Conservation (phyloP, 2,797 vertebrate species). For the Pipistrellus pipistrellus region DNA sequence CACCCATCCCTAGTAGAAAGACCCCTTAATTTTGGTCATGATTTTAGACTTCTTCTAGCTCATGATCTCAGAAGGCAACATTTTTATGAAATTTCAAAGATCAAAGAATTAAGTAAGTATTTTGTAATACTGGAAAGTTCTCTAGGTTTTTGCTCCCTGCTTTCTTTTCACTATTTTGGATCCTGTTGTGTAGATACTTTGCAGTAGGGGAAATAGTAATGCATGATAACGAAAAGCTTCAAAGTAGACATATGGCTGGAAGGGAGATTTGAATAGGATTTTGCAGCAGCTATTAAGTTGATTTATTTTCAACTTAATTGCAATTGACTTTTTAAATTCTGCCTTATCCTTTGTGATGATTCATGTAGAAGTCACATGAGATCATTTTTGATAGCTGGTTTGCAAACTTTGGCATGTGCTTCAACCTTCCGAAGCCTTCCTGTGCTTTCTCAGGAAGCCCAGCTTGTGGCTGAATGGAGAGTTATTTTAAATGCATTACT, state of each 20-base stretch:
- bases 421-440: slow-evolving; percentile 37
- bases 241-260: slow-evolving; percentile 45
- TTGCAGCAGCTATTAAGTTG: slow-evolving; percentile 62
- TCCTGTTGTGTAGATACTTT: background rate
- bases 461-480: slow-evolving; percentile 34
- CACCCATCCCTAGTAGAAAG: background rate
- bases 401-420: slow-evolving; percentile 25
- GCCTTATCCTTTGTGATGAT: slow-evolving; percentile 9
- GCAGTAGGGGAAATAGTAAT: slow-evolving; percentile 43
- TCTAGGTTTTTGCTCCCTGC: slow-evolving; percentile 33
- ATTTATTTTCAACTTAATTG: slow-evolving; percentile 65
- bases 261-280: slow-evolving; percentile 55
- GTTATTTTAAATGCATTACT: slow-evolving; percentile 39
- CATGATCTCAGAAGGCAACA: slow-evolving; percentile 45
- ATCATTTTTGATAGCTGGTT: slow-evolving; percentile 63
- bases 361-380: slow-evolving; percentile 53
- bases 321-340: slow-evolving; percentile 41
- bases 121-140: slow-evolving; percentile 9
- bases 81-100: slow-evolving; percentile 53
- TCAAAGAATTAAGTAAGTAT: slow-evolving; percentile 43
- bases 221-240: slow-evolving; percentile 60
- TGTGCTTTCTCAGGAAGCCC: background rate
- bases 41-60: slow-evolving; percentile 35
- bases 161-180: slow-evolving; percentile 36
- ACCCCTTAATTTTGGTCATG: background rate